Evolutionary conservation across 2,888 invertebrate genomes (phyloP), one percentile per base, ranked within the genome.

Genomic region (Xestoiulus laeticollis): DNA sequence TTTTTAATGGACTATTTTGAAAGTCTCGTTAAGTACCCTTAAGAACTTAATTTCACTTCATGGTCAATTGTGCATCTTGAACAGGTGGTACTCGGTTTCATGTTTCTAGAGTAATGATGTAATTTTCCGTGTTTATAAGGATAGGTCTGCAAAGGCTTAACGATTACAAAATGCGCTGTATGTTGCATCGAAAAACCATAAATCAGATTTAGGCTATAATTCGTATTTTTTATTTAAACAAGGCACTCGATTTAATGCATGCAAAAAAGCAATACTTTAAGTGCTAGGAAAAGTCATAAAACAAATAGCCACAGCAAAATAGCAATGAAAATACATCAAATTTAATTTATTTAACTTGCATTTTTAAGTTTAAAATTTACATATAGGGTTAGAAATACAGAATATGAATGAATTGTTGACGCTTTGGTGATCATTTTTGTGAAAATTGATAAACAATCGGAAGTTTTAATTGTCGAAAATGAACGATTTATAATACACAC

Each of bases 1-100:
- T 59, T 59, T 59, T n/a, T n/a, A 59, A n/a, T 19, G 59, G 59
- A n/a, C n/a, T 68, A 68, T 68, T 68, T 68, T 26, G 1, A 26
- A 22, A 68, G 68, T 26, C 68, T 68, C 68, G 68, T 68, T 68
- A 68, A 68, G 22, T 68, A 68, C 22, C 68, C 68, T 68, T 68
- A 48, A 48, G 16, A 48, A 48, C 48, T 48, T 48, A 22, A 26
- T n/a, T 43, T 68, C 8, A 22, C 26, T 68, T 68, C 68, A 68
- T 68, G 68, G 68, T 10, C 68, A 68, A 68, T 68, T 68, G 68
- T 19, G 26, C 22, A 26, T 68, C 68, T 68, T 68, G 26, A 26
- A 68, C 68, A 68, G 68, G 68, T 68, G 68, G 68, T 68, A 10
- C 10, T 26, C 68, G 59, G 19, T 59, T 68, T 68, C 1, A 10